Conservation (phyloP, 2,113 vertebrate species). For the Acrocephalus arundinaceus region DNA sequence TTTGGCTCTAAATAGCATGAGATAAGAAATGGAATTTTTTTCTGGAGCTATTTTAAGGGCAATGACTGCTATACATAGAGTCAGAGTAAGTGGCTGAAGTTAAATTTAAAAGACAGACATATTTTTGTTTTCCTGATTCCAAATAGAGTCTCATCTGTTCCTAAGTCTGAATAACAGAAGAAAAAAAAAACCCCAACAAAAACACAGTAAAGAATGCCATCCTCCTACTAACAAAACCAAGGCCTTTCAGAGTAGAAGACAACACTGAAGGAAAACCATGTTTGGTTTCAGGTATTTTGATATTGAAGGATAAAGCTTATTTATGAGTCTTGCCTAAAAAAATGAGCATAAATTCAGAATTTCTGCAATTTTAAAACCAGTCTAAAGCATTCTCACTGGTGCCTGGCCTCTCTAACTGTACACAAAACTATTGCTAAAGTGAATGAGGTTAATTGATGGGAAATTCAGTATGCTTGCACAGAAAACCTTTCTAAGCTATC, state of each 20-base stretch:
- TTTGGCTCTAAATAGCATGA: neutral
- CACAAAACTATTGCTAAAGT: neutral
- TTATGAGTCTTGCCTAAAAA: neutral
- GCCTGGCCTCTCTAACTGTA: neutral
- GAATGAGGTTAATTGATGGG: neutral
- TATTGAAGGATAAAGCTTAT: neutral
- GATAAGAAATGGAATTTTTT: constrained; percentile 48
- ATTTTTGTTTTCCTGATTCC: constrained; percentile 43
- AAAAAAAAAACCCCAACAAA: neutral
- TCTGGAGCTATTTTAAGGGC: constrained; percentile 50
- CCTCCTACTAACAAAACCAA: neutral
- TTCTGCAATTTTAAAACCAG: neutral
- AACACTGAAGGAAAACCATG: neutral
- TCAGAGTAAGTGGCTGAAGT: constrained; percentile 1
- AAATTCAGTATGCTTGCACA: neutral
- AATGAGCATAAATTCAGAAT: neutral
- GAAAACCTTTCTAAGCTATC: neutral
- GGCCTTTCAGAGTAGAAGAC: neutral
- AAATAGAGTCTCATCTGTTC: constrained; percentile 4
- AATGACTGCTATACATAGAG: constrained; percentile 47
- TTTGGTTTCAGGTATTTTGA: neutral
- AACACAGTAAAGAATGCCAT: neutral
- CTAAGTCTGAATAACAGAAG: neutral
- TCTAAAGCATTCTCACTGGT: neutral
- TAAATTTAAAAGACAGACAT: constrained; percentile 44